Percentiles rank a stretch among this genome's conserved stretches.
phyloP scores from a whole-genome alignment of 2,113 vertebrate genomes.

The Oreochromis aureus region DNA sequence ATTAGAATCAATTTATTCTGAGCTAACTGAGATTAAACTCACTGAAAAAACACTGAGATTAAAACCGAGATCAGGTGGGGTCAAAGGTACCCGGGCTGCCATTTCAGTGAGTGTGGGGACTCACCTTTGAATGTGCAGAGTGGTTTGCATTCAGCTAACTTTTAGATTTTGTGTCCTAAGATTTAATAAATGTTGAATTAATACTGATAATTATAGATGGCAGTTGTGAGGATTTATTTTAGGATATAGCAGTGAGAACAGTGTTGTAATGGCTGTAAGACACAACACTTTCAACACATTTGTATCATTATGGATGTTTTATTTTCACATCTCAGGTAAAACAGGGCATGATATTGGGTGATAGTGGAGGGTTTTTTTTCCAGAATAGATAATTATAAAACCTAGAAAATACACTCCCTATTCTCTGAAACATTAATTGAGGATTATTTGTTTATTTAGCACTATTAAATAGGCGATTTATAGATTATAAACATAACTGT shows the following conservation, averaged over 20 bases:
- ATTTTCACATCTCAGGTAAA: not conserved
- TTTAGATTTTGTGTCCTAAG: not conserved
- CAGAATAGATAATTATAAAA: not conserved
- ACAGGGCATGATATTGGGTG: not conserved
- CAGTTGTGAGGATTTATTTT: not conserved
- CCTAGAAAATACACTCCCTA: not conserved
- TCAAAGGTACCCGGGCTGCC: not conserved
- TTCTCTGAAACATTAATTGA: not conserved
- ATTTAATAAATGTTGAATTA: not conserved
- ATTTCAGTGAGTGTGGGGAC: not conserved
- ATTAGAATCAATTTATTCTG: not conserved
- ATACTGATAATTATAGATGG: not conserved
- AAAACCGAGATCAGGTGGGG: not conserved
- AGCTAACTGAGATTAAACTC: not conserved
- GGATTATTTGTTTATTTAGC: not conserved
- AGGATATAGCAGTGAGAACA: not conserved
- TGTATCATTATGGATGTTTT: not conserved
- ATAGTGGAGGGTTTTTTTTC: too few species aligned
- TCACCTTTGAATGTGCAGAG: not conserved
- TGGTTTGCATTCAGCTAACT: not conserved
- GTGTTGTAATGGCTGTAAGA: not conserved
- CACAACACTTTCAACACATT: not conserved
- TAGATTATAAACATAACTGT: not conserved
- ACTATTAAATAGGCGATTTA: not conserved
- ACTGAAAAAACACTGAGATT: not conserved